Evolutionary conservation across 2,113 vertebrate genomes (phyloP).

Genomic region (Canis aureus): DNA sequence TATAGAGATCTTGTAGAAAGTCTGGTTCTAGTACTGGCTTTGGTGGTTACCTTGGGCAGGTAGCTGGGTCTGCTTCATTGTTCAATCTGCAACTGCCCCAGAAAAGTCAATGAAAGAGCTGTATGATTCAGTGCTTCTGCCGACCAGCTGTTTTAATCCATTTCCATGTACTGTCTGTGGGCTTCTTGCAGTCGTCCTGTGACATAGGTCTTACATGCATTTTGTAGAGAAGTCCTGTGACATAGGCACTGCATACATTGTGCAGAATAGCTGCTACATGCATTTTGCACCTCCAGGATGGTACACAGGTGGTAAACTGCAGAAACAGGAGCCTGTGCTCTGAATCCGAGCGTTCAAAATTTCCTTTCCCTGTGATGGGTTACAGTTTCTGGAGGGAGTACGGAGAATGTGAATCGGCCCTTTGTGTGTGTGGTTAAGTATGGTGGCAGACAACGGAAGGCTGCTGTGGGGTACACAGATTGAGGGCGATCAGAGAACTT

Average conservation of each 20-base stretch:
- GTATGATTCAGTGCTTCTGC: neutral
- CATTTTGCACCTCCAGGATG: neutral
- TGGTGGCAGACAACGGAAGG: neutral
- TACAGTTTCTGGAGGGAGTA: neutral
- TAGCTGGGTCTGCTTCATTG: neutral
- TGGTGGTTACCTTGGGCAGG: neutral
- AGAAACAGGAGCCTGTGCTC: neutral
- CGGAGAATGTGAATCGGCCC: neutral
- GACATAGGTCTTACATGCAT: neutral
- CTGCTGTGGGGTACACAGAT: neutral
- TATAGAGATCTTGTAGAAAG: neutral
- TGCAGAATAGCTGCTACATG: neutral
- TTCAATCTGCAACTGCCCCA: neutral
- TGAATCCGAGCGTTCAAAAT: neutral
- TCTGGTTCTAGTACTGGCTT: conserved; percentile 18
- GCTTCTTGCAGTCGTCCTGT: neutral
- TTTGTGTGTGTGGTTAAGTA: neutral
- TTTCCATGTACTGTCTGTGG: neutral
- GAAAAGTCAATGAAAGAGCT: neutral
- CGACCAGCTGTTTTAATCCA: neutral
- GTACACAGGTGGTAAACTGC: neutral
- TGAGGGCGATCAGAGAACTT: neutral
- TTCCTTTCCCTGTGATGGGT: neutral
- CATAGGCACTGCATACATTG: neutral
- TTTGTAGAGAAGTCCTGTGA: neutral